Percentiles rank a stretch among this genome's conserved stretches.
These are phyloP conservation scores for Elmis aenea DNA, from an alignment of 2,888 invertebrate species.

Conservation along the genomic window DNA sequence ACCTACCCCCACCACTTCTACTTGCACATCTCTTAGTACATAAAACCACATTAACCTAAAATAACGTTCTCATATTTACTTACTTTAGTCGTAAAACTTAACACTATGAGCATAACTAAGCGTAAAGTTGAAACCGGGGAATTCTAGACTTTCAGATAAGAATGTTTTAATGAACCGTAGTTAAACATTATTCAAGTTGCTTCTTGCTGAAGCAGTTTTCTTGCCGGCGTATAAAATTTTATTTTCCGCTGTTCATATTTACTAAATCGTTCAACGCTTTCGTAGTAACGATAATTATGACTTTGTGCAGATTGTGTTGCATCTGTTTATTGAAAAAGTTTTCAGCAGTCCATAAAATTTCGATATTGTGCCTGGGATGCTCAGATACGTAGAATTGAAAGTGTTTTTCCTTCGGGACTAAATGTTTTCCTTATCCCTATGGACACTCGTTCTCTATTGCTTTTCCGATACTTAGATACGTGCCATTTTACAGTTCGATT, in stretches of 20 bases:
- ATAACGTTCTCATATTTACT: constrained; percentile 9
- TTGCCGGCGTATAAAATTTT: constrained; percentile 9
- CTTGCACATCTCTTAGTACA: no score
- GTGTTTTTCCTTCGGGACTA: constrained; percentile 36
- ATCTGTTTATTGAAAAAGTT: constrained; percentile 37
- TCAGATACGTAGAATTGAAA: constrained; percentile 40
- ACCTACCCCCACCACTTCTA: no score
- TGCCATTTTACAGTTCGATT: constrained; percentile 30
- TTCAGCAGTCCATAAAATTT: constrained; percentile 39
- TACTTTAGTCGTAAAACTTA: constrained; percentile 10
- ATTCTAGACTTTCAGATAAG: constrained; percentile 11
- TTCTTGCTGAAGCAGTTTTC: constrained; percentile 9
- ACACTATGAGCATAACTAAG: constrained; percentile 10
- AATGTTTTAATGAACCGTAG: constrained; percentile 14
- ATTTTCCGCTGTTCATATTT: no score
- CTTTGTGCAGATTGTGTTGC: no score
- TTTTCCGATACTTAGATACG: constrained; percentile 35
- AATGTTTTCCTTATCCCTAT: constrained; percentile 41
- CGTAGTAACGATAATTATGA: no score
- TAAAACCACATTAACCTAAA: constrained; percentile 5
- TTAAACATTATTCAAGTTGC: constrained; percentile 9
- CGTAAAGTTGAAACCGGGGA: constrained; percentile 9
- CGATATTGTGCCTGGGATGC: constrained; percentile 38
- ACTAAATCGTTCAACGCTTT: no score
- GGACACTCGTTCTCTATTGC: constrained; percentile 40